Conservation (phyloP, 2,888 invertebrate genomes). For the Danaus chrysippus region DNA sequence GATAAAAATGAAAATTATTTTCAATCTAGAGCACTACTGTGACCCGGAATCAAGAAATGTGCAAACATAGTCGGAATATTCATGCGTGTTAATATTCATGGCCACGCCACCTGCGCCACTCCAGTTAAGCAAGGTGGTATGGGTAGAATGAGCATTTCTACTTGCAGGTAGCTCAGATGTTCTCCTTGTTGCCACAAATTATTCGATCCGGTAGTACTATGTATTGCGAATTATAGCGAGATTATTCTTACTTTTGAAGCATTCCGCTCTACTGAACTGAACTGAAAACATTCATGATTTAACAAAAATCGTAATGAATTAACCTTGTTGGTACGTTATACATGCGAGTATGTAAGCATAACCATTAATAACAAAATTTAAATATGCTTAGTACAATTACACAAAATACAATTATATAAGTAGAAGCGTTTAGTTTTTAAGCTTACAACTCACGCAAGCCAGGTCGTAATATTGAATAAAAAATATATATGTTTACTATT, state of each 20-base stretch:
- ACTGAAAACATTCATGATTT: too few species aligned
- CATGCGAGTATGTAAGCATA: too few species aligned
- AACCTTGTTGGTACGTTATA: too few species aligned
- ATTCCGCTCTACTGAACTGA: too few species aligned
- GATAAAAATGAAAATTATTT: conserved; percentile 22
- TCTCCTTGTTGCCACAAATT: not conserved
- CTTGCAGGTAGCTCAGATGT: conserved; percentile 14
- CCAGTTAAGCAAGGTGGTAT: conserved; percentile 40
- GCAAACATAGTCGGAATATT: conserved; percentile 69
- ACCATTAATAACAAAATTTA: not conserved
- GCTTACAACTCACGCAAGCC: conserved; percentile 1
- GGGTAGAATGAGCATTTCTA: conserved; percentile 23
- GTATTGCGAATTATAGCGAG: not conserved
- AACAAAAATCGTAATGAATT: too few species aligned
- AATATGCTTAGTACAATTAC: not conserved
- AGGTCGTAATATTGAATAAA: not conserved
- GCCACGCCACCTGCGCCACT: conserved; percentile 58
- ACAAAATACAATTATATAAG: not conserved
- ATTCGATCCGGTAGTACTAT: not conserved
- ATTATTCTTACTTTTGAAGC: not conserved
- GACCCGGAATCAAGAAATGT: conserved; percentile 57
- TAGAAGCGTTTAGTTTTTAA: not conserved
- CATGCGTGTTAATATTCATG: conserved; percentile 73
- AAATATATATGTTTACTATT: not conserved
- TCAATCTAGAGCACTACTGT: conserved; percentile 37